A percentile compares a stretch with the other conserved stretches of the same genome.
These are phyloP conservation scores for Rhynchomys soricoides DNA, from an alignment of 2,113 vertebrate species.

Conservation along the genomic window DNA sequence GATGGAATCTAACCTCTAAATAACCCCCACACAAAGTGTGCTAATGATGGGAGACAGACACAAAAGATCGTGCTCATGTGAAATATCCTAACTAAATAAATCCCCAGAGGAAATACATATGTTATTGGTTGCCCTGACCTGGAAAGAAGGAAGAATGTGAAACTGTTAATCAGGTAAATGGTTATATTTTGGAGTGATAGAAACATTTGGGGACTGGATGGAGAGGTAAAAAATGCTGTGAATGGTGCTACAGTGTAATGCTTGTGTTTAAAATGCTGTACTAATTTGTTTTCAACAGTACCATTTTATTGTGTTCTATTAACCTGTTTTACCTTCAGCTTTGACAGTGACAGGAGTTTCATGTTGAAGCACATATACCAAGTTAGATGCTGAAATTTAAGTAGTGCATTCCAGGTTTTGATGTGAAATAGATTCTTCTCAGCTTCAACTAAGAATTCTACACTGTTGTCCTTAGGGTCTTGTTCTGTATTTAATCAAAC, in stretches of 20 bases:
- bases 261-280: neutral
- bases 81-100: neutral
- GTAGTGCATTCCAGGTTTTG: constrained; percentile 75
- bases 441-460: neutral
- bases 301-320: constrained; percentile 82
- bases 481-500: constrained; percentile 28
- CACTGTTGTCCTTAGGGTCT: constrained; percentile 25
- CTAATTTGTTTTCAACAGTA: constrained; percentile 62
- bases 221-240: neutral
- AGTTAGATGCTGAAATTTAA: constrained; percentile 82
- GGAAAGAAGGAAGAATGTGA: neutral
- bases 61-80: no score
- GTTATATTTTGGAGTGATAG: neutral
- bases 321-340: constrained; percentile 83
- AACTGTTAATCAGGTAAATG: neutral
- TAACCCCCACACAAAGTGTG: neutral
- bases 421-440: constrained; percentile 48
- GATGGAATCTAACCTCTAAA: neutral
- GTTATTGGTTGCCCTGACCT: neutral
- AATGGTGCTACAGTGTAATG: neutral
- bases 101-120: neutral
- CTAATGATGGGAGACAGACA: neutral
- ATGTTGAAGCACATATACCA: constrained; percentile 73
- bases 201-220: neutral
- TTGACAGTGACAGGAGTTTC: constrained; percentile 79